Conservation (phyloP, 2,797 vertebrate genomes). For the Tympanoctomys barrerae region DNA sequence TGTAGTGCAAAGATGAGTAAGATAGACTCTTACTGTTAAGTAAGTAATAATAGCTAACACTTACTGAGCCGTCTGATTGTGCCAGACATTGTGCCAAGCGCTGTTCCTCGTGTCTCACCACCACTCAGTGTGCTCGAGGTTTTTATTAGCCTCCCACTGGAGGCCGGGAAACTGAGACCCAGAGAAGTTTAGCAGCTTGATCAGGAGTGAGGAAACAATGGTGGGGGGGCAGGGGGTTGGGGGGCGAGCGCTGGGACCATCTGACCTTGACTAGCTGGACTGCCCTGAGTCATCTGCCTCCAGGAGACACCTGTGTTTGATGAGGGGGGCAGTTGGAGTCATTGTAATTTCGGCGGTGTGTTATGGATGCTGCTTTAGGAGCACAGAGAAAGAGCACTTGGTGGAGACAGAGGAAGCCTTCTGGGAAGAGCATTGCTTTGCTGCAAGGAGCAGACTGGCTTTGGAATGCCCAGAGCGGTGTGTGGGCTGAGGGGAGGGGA, state of each 20-base stretch:
- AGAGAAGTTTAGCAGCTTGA: neutral
- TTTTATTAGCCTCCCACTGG: neutral
- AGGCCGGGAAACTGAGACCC: neutral
- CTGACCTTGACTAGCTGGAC: neutral
- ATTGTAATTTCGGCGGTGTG: neutral
- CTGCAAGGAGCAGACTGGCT: neutral
- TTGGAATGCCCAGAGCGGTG: neutral
- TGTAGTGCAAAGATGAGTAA: neutral
- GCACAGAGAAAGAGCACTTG: neutral
- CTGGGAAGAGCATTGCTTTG: neutral
- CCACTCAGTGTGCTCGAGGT: neutral
- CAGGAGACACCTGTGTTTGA: neutral
- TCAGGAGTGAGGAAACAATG: neutral
- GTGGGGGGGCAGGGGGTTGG: no score
- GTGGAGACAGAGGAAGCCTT: neutral
- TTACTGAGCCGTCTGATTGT: neutral
- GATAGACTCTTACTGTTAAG: neutral
- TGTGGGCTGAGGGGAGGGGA: rapidly evolving
- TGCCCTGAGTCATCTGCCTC: neutral
- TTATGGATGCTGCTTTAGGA: neutral
- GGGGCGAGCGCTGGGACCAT: neutral
- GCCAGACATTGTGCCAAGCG: neutral
- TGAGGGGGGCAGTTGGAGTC: neutral
- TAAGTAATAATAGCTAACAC: neutral
- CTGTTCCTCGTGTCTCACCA: constrained; percentile 6